These are phyloP conservation scores for Paracanthobrama guichenoti DNA, from an alignment of 2,113 vertebrate genomes.

Conservation along the genomic window DNA sequence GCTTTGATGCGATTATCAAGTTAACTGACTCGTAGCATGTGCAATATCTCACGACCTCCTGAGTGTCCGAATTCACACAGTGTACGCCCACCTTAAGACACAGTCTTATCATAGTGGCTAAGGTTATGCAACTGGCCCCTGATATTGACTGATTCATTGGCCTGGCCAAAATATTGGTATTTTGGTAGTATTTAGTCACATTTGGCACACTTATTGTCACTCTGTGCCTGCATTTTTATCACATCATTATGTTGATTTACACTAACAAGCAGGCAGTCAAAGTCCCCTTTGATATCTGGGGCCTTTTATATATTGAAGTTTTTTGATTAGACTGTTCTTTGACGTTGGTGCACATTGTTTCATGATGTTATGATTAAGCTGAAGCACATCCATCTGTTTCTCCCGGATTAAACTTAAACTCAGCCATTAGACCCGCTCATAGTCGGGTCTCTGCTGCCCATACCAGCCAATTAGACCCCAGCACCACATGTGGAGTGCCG, in stretches of 20 bases:
- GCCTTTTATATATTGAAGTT: conserved; percentile 25
- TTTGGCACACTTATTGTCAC: conserved; percentile 1
- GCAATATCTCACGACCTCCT: no score
- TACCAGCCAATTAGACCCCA: conserved; percentile 70
- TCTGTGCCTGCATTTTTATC: conserved; percentile 24
- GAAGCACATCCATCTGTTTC: conserved; percentile 73
- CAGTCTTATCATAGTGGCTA: no score
- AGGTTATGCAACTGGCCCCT: no score
- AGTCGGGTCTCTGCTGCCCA: conserved; percentile 44
- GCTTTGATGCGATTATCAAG: no score
- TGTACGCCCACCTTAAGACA: no score
- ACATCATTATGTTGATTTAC: conserved; percentile 39
- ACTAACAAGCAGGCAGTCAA: conserved; percentile 35
- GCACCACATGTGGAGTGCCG: conserved; percentile 57
- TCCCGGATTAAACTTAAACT: conserved; percentile 62
- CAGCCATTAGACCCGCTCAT: conserved; percentile 42
- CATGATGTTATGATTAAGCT: conserved; percentile 65
- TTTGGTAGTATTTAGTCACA: background rate
- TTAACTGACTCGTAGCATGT: no score
- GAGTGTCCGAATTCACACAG: no score
- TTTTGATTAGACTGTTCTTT: conserved; percentile 61
- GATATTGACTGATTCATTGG: background rate
- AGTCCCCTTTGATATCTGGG: conserved; percentile 46
- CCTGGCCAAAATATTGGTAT: background rate
- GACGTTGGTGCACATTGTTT: conserved; percentile 62